Evolutionary conservation across 2,797 vertebrate genomes (phyloP).

Genomic region (Synanceia verrucosa): DNA sequence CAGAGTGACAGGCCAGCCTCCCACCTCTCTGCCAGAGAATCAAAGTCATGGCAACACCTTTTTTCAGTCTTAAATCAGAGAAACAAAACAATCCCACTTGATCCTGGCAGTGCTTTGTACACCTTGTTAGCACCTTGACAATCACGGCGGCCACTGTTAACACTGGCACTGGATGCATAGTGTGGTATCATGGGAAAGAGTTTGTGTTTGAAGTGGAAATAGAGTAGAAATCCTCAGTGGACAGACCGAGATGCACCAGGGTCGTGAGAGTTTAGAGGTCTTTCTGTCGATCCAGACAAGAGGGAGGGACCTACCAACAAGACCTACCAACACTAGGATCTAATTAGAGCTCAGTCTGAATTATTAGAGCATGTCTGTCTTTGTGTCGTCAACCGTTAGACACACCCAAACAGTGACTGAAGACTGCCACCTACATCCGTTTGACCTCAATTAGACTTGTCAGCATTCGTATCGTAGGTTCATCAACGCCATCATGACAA

Average conservation of each 20-base stretch:
- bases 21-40: constrained; percentile 54
- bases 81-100: constrained; percentile 68
- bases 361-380: constrained; percentile 79
- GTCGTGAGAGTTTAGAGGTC: constrained; percentile 3
- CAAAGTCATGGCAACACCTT: constrained; percentile 59
- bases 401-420: constrained; percentile 48
- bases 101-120: constrained; percentile 23
- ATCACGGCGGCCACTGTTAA: not conserved
- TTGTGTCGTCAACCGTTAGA: constrained; percentile 56
- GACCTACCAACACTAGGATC: constrained; percentile 54
- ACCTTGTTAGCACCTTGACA: constrained; percentile 42
- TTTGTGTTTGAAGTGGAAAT: not conserved
- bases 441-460: constrained; percentile 53
- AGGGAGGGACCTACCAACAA: constrained; percentile 26
- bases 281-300: constrained; percentile 14
- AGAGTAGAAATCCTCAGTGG: not conserved
- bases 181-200: constrained; percentile 8
- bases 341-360: constrained; percentile 77
- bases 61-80: constrained; percentile 40
- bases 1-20: constrained; percentile 70
- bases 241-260: not conserved
- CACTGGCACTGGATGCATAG: not conserved
- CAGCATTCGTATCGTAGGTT: constrained; percentile 16
- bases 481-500: not conserved
- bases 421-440: constrained; percentile 23